Evolutionary conservation across 2,797 vertebrate genomes (phyloP).

Genomic region (Apogon talboti): DNA sequence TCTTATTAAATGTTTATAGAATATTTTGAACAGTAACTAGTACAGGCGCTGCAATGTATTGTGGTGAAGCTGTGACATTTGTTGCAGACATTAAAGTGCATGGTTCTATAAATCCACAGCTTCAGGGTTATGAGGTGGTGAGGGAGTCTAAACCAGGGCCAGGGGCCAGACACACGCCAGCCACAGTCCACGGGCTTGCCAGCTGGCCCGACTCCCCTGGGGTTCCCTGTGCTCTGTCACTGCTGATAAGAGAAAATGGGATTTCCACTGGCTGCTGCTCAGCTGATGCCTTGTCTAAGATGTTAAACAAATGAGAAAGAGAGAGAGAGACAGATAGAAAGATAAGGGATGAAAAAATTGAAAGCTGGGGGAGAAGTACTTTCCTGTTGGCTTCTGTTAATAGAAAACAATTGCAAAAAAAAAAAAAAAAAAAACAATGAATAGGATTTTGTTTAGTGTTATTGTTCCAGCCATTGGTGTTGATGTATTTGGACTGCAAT

Average conservation of each 20-base stretch:
- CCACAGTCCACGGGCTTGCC: slow-evolving; percentile 63
- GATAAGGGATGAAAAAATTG: slow-evolving; percentile 40
- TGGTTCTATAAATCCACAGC: slow-evolving; percentile 52
- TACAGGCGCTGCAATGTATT: no score
- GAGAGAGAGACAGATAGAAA: slow-evolving; percentile 20
- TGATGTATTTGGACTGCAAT: neutral
- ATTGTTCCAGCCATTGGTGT: neutral
- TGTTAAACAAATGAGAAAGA: slow-evolving; percentile 51
- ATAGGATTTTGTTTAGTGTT: slow-evolving; percentile 6
- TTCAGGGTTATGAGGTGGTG: slow-evolving; percentile 48
- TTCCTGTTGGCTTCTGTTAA: slow-evolving; percentile 14
- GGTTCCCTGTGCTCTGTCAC: slow-evolving; percentile 72
- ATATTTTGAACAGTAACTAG: neutral
- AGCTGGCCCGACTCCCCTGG: slow-evolving; percentile 71
- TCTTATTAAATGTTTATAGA: neutral
- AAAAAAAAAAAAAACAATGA: neutral
- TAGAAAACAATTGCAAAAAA: neutral
- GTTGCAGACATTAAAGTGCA: slow-evolving; percentile 51
- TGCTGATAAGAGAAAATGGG: slow-evolving; percentile 82
- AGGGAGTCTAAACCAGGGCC: slow-evolving; percentile 42
- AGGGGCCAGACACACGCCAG: slow-evolving; percentile 51
- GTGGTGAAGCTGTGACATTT: slow-evolving; percentile 51
- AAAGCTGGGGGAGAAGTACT: slow-evolving; percentile 2
- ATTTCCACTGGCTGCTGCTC: slow-evolving; percentile 76
- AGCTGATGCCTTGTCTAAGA: slow-evolving; percentile 58